Evolutionary conservation across 2,888 invertebrate genomes (phyloP).

Genomic region (Ptychoptera contaminata): DNA sequence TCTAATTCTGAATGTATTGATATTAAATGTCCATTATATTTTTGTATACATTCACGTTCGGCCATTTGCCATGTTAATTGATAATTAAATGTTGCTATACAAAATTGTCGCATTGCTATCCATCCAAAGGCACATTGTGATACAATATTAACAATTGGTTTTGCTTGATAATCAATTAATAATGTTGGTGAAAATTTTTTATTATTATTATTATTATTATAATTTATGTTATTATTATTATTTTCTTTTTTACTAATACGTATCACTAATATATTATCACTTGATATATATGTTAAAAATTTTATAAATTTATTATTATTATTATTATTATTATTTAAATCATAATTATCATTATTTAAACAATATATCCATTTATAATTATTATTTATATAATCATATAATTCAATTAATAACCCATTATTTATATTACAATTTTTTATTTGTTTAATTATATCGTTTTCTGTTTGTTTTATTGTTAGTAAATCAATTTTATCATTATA

Average conservation of each 20-base stretch:
- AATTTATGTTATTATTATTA: background rate
- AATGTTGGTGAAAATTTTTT: slow-evolving; percentile 31
- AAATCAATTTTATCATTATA: background rate
- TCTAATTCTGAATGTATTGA: slow-evolving; percentile 47
- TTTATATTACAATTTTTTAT: background rate
- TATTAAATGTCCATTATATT: slow-evolving; percentile 48
- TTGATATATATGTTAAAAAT: slow-evolving; percentile 18
- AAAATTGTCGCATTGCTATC: slow-evolving; percentile 49
- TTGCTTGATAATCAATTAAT: slow-evolving; percentile 46
- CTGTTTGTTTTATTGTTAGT: background rate
- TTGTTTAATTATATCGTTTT: background rate
- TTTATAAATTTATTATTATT: slow-evolving; percentile 6
- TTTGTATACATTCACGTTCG: slow-evolving; percentile 42
- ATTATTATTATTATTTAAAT: too few relatives aligned
- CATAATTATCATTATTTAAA: slow-evolving; percentile 16
- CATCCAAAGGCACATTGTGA: slow-evolving; percentile 56
- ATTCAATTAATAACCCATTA: slow-evolving; percentile 3
- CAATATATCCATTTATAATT: slow-evolving; percentile 19
- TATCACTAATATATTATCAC: slow-evolving; percentile 18
- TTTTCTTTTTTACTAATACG: slow-evolving; percentile 11
- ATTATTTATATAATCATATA: too few relatives aligned
- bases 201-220: background rate
- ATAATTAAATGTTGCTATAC: slow-evolving; percentile 43
- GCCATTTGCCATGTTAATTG: slow-evolving; percentile 48
- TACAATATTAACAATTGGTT: slow-evolving; percentile 42